A percentile compares a stretch with the other conserved stretches of the same genome.
Evolutionary conservation across 2,113 vertebrate species (phyloP).

Genomic region (Cebus imitator): DNA sequence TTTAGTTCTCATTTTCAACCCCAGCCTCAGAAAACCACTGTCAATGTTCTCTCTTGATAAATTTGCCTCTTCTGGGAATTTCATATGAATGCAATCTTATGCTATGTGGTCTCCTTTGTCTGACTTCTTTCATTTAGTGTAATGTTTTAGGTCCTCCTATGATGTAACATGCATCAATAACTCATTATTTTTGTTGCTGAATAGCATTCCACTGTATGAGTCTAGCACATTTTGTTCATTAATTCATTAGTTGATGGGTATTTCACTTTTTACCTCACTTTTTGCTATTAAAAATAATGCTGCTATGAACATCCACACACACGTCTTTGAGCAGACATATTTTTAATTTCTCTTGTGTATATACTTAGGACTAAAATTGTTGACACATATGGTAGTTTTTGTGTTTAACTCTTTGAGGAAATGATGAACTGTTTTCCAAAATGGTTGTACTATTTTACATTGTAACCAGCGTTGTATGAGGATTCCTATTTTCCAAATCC

Average conservation of each 20-base stretch:
- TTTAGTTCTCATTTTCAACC: neutral
- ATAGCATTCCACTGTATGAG: neutral
- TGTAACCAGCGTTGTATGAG: neutral
- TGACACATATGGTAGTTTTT: neutral
- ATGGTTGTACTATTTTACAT: neutral
- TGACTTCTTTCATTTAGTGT: neutral
- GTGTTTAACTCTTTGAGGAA: neutral
- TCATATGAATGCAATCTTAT: neutral
- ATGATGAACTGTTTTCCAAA: neutral
- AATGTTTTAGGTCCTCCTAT: neutral
- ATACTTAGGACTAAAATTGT: neutral
- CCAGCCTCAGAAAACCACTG: neutral
- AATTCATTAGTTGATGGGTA: neutral
- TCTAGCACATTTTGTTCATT: neutral
- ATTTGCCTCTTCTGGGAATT: neutral
- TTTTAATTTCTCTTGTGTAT: neutral
- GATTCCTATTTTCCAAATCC: neutral
- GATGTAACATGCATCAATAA: neutral
- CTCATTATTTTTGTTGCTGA: neutral
- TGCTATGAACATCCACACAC: neutral
- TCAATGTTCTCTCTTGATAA: neutral
- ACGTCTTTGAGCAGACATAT: neutral
- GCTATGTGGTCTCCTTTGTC: neutral
- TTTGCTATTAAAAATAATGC: neutral
- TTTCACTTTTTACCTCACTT: too few relatives aligned